Conservation (phyloP, 2,113 vertebrate genomes). For the Panurus biarmicus region DNA sequence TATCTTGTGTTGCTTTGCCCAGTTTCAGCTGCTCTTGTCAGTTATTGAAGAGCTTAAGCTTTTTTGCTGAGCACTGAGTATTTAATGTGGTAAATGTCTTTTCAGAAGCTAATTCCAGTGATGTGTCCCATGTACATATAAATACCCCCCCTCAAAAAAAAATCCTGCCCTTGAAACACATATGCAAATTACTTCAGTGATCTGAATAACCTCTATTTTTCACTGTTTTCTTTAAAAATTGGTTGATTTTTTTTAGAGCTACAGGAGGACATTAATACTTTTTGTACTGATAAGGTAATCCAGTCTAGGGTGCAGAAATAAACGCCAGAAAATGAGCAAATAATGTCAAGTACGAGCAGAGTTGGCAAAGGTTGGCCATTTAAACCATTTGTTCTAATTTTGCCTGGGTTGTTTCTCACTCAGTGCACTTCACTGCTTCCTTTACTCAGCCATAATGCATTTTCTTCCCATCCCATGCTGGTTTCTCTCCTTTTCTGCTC, state of each 20-base stretch:
- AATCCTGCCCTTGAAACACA: not conserved
- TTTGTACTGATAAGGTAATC: not conserved
- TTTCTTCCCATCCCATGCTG: not conserved
- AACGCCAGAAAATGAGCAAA: not conserved
- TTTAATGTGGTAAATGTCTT: constrained; percentile 42
- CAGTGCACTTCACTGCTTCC: not conserved
- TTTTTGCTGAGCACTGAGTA: constrained; percentile 49
- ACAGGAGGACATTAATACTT: not conserved
- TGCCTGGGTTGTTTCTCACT: not conserved
- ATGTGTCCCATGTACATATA: not conserved
- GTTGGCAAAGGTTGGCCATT: not conserved
- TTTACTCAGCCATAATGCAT: not conserved
- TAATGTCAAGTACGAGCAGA: not conserved
- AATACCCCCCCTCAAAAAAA: not conserved
- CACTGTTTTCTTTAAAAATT: not conserved
- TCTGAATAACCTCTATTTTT: not conserved
- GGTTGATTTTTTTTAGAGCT: not conserved
- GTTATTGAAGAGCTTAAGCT: constrained; percentile 62
- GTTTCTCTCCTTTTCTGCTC: not conserved
- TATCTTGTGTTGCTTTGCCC: constrained; percentile 60
- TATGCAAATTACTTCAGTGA: not conserved
- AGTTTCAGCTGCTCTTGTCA: constrained; percentile 64
- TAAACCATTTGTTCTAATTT: not conserved
- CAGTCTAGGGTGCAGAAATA: not conserved
- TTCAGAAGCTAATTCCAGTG: constrained; percentile 40